Percentiles rank a stretch among this genome's conserved stretches.
phyloP scores from a whole-genome alignment of 2,797 vertebrate genomes.

The Bucorvus abyssinicus region DNA sequence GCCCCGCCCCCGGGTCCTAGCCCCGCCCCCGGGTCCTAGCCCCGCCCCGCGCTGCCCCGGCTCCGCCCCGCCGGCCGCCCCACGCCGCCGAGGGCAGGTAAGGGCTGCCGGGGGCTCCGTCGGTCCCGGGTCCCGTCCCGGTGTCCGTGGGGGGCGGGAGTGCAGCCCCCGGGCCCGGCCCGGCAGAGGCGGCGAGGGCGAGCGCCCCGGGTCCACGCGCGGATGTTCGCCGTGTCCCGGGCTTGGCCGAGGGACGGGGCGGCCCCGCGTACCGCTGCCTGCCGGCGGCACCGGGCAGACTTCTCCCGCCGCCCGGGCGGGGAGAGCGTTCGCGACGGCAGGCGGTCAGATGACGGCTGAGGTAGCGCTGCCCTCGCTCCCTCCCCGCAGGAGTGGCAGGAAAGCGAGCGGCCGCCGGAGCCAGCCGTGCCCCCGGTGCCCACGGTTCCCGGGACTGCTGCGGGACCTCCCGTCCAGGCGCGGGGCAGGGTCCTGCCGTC shows the following conservation, averaged over 20 bases:
- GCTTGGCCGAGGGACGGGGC: not conserved
- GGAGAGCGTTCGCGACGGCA: not conserved
- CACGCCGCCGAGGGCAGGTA: slow-evolving; percentile 6
- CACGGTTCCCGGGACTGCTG: accelerated
- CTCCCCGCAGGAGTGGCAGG: not conserved
- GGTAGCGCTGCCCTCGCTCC: not conserved
- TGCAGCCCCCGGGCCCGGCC: not conserved
- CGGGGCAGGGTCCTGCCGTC: not conserved
- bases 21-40: not conserved
- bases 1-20: not conserved
- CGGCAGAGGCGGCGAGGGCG: too few species aligned
- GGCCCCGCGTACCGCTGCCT: not conserved
- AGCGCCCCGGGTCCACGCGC: too few species aligned
- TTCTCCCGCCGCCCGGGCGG: too few species aligned
- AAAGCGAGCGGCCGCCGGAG: not conserved
- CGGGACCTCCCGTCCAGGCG: not conserved
- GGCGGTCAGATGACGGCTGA: not conserved
- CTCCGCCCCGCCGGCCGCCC: not conserved
- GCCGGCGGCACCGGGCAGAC: too few species aligned
- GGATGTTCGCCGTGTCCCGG: not conserved
- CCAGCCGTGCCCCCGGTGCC: not conserved
- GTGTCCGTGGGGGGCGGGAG: not conserved
- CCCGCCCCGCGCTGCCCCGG: not conserved
- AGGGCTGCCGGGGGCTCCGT: not conserved
- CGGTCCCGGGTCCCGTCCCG: not conserved